Percentiles rank a stretch among this genome's conserved stretches.
These are phyloP conservation scores for Calcarius lapponicus DNA, from an alignment of 2,797 vertebrate species.

Conservation along the genomic window DNA sequence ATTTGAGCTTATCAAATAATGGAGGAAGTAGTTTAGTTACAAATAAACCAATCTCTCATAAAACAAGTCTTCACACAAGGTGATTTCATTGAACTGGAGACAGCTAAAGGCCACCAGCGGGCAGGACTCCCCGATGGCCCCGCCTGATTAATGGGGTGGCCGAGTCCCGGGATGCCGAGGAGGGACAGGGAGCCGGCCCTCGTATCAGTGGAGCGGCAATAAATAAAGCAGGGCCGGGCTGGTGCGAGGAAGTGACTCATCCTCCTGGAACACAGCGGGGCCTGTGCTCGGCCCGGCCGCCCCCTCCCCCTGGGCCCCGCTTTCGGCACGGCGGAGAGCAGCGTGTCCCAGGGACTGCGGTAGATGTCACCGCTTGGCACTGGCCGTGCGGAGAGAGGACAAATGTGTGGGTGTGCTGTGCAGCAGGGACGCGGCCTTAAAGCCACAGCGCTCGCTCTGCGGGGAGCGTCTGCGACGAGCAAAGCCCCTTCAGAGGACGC, in stretches of 20 bases:
- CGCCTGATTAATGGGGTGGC: conserved; percentile 79
- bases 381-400: conserved; percentile 73
- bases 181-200: conserved; percentile 51
- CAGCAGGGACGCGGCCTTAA: conserved; percentile 70
- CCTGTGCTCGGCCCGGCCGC: conserved; percentile 53
- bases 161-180: conserved; percentile 7
- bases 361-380: conserved; percentile 86
- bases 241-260: conserved; percentile 81
- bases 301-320: background rate
- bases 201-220: conserved; percentile 74
- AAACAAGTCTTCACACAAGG: conserved; percentile 80
- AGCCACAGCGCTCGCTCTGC: conserved; percentile 35
- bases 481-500: accelerated
- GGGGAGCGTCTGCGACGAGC: background rate
- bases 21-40: conserved; percentile 86
- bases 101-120: conserved; percentile 77
- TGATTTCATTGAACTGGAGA: conserved; percentile 80
- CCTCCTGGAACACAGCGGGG: conserved; percentile 75
- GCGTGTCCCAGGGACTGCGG: conserved; percentile 78
- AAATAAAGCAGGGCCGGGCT: conserved; percentile 77
- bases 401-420: conserved; percentile 73
- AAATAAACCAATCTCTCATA: conserved; percentile 85
- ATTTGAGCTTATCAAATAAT: conserved; percentile 85
- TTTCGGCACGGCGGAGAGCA: conserved; percentile 56
- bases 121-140: conserved; percentile 66